Conservation (phyloP, 1,140 invertebrate genomes). For the Chelonus insularis region DNA sequence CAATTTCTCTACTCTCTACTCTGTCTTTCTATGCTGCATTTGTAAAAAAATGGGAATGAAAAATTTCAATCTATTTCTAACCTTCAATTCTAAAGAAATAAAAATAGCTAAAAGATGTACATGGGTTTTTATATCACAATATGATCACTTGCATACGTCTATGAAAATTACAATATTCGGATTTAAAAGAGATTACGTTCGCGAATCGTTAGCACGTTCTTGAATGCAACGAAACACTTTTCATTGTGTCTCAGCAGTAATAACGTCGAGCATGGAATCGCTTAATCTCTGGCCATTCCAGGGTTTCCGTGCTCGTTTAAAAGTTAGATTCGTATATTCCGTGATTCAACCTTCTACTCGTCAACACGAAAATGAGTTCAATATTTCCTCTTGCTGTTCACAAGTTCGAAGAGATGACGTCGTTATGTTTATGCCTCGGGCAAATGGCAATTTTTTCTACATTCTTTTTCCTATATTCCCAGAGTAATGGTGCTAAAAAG, state of each 20-base stretch:
- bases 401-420: not conserved
- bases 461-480: not conserved
- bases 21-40: too few relatives aligned
- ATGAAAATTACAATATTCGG: not conserved
- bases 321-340: slow-evolving; percentile 20
- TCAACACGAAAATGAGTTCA: slow-evolving; percentile 21
- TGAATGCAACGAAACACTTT: slow-evolving; percentile 11
- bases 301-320: slow-evolving; percentile 19
- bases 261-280: slow-evolving; percentile 22
- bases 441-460: not conserved
- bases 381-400: slow-evolving; percentile 16
- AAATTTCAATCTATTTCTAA: too few relatives aligned
- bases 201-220: not conserved
- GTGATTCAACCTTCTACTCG: slow-evolving; percentile 16
- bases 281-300: slow-evolving; percentile 23
- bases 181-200: not conserved
- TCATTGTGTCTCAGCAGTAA: slow-evolving; percentile 17
- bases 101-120: not conserved
- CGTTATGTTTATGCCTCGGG: not conserved
- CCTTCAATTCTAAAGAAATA: too few relatives aligned
- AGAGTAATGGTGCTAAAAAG: not conserved
- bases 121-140: not conserved
- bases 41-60: too few relatives aligned
- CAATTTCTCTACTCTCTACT: too few relatives aligned
- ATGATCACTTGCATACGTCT: not conserved